Base-by-base conservation (phyloP, 2,888 invertebrate species). In the Linnaemya tessellans region DNA sequence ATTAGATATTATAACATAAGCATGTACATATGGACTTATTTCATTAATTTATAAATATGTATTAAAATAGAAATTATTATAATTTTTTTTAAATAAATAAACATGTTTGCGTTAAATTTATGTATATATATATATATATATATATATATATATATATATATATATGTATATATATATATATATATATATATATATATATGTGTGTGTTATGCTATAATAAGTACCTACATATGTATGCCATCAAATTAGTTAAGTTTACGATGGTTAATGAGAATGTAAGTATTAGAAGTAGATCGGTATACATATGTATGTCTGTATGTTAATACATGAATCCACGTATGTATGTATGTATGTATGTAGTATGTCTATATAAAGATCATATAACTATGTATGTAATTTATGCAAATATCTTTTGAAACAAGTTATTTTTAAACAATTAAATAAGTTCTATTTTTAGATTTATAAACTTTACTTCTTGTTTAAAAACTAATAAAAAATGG, bases 321-420 rank as follows among this genome's bases (percentile, higher is more conserved):
- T 18, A 49, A 70, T 70, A 65, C 11, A 46, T 46, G 15, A 13
- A 30, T 2, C 30, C 30, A 30, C 5, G 7, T 49, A 49, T 18
- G n/a, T 49, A 18, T 49, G 49, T 49, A 49, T 49, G 13, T 58
- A 54, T 64, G 3, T 25, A 38, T 58, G 25, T n/a, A n/a, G n/a
- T n/a, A n/a, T n/a, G n/a, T n/a, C n/a, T 49, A 46, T 73, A 60
- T 74, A 51, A 35, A 73, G 77, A 64, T 83, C 62, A 82, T 77
- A 73, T 75, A 30, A 64, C 38, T 56, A 25, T 71, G 1, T 38
- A 46, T 46, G 46, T 8, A 18, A 7, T 30, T 8, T 46, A 62
- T 56, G 51, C 74, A 54, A 38, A 74, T 62, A 84, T 60, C 13
- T 68, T 74, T 78, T 74, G 78, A 84, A 81, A 73, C 62, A 74